phyloP scores from a whole-genome alignment of 2,113 vertebrate genomes.

The Telmatochromis sp. region DNA sequence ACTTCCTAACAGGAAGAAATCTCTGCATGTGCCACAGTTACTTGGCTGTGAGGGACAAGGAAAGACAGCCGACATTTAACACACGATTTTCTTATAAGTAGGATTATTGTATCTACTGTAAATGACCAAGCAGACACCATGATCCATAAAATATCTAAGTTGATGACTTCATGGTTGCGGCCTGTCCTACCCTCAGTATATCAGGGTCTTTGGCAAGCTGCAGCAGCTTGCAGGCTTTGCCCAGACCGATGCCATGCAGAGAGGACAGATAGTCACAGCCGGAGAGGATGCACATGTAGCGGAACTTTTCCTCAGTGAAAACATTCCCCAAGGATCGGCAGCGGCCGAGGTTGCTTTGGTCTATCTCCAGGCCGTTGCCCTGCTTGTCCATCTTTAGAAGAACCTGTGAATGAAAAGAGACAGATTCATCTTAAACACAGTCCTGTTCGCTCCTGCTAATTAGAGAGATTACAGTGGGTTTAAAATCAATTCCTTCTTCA shows the following conservation, averaged over 20 bases:
- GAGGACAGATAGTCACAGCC: conserved; percentile 98
- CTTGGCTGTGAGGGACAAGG: neutral
- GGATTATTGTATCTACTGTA: neutral
- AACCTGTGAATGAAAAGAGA: conserved; percentile 69
- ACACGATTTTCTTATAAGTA: neutral
- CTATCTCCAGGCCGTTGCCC: conserved; percentile 90
- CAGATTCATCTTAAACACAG: neutral
- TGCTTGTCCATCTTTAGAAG: conserved; percentile 96
- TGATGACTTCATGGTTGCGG: neutral
- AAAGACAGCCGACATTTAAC: neutral
- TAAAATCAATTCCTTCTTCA: neutral
- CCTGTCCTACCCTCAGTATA: conserved; percentile 82
- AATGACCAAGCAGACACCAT: neutral
- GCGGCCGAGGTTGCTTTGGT: conserved; percentile 84
- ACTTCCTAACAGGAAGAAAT: neutral
- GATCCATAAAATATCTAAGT: neutral
- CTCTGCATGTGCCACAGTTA: neutral
- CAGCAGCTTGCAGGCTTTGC: conserved; percentile 92
- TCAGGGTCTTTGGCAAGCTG: conserved; percentile 89
- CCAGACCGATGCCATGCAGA: conserved; percentile 88
- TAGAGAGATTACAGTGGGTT: neutral
- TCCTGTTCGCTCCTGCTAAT: neutral
- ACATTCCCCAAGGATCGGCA: conserved; percentile 85
- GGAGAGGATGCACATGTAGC: conserved; percentile 97
- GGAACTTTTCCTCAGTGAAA: conserved; percentile 96